phyloP scores from a whole-genome alignment of 2,113 vertebrate genomes.

The Sciurus niger region DNA sequence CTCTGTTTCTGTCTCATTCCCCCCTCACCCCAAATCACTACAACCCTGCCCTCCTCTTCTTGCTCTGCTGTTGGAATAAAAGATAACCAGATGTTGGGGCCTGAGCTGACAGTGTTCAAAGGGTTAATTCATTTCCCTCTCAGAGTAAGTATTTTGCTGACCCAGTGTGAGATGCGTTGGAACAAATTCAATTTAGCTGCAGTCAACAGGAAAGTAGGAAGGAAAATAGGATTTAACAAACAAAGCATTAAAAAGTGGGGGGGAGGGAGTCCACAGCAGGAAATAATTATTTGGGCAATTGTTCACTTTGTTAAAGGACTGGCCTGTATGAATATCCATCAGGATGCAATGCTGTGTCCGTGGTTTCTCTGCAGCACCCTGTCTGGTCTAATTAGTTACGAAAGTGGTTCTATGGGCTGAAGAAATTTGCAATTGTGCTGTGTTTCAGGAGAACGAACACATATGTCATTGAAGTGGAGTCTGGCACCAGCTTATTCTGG shows the following conservation, averaged over 20 bases:
- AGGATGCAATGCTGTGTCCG: conserved; percentile 82
- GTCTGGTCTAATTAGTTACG: conserved; percentile 87
- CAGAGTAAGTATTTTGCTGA: conserved; percentile 88
- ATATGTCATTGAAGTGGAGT: conserved; percentile 81
- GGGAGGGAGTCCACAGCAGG: conserved; percentile 85
- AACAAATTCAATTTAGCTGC: conserved; percentile 88
- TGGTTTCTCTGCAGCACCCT: conserved; percentile 83
- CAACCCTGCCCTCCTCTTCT: conserved; percentile 74
- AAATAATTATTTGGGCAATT: conserved; percentile 90
- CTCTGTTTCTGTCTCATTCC: not conserved
- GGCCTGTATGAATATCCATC: conserved; percentile 82
- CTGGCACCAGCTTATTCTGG: conserved; percentile 81
- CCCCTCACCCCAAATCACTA: conserved; percentile 2
- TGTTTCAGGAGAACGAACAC: conserved; percentile 77
- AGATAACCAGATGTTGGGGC: not conserved
- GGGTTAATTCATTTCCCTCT: conserved; percentile 83
- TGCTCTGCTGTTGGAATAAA: not conserved
- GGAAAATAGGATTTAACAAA: conserved; percentile 92
- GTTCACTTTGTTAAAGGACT: conserved; percentile 89
- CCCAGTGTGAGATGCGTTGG: conserved; percentile 80
- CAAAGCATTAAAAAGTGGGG: conserved; percentile 86
- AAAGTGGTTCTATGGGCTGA: conserved; percentile 78
- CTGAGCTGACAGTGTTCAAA: not conserved
- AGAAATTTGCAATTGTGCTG: conserved; percentile 76
- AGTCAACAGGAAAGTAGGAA: conserved; percentile 92